Evolutionary conservation across 1,140 invertebrate genomes (phyloP).

Genomic region (Sipha flava): DNA sequence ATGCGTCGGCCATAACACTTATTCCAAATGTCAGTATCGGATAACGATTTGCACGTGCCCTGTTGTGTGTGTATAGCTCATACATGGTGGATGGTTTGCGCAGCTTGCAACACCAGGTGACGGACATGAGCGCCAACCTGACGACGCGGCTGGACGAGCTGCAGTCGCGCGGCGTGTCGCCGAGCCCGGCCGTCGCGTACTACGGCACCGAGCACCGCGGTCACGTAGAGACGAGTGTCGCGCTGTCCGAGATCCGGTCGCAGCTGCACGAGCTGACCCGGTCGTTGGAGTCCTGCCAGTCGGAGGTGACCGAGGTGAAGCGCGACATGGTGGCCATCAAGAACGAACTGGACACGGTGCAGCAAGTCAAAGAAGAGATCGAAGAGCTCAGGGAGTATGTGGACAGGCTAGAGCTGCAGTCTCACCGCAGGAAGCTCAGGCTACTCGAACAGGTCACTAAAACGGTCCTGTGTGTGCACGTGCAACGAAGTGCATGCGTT

Average conservation of each 20-base stretch:
- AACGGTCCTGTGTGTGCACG: no score
- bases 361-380: constrained; percentile 88
- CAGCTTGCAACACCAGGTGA: constrained; percentile 91
- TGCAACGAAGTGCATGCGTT: neutral
- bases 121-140: constrained; percentile 91
- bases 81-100: constrained; percentile 35
- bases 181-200: constrained; percentile 78
- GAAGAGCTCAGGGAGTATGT: constrained; percentile 84
- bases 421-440: constrained; percentile 72
- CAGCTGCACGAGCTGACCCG: constrained; percentile 86
- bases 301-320: constrained; percentile 67
- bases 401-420: constrained; percentile 78
- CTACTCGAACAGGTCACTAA: constrained; percentile 83
- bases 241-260: constrained; percentile 77
- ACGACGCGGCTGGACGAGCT: constrained; percentile 83
- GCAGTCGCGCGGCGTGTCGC: constrained; percentile 57
- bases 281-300: constrained; percentile 86
- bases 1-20: neutral
- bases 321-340: constrained; percentile 88
- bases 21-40: neutral
- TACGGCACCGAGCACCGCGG: constrained; percentile 51
- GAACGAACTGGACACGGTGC: constrained; percentile 82
- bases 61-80: constrained; percentile 30
- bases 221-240: constrained; percentile 79
- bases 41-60: constrained; percentile 20